Conservation (phyloP, 2,113 vertebrate genomes). For the Sturnira hondurensis region DNA sequence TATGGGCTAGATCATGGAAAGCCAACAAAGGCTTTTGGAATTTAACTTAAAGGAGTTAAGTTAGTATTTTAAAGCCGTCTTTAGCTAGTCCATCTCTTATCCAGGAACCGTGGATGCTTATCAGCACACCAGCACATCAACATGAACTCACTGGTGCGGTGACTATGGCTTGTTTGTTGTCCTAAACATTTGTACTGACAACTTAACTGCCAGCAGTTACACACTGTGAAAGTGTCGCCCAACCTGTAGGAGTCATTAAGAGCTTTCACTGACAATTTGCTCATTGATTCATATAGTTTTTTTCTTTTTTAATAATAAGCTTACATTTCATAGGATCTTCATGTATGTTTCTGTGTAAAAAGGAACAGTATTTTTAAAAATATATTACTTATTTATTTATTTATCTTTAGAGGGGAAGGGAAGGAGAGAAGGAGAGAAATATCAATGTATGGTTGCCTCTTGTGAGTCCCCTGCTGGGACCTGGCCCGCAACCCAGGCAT, state of each 20-base stretch:
- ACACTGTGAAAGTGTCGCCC: background rate
- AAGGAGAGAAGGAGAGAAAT: too few relatives aligned
- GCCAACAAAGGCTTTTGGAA: background rate
- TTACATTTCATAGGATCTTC: background rate
- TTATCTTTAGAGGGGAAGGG: too few relatives aligned
- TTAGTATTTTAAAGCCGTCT: background rate
- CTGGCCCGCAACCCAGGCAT: too few relatives aligned
- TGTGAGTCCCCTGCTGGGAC: too few relatives aligned
- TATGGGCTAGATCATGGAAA: background rate
- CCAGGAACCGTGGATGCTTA: background rate
- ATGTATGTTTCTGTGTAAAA: conserved; percentile 5
- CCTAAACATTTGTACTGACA: background rate
- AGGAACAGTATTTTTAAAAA: background rate
- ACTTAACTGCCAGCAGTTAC: background rate
- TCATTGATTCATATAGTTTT: background rate
- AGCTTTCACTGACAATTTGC: background rate
- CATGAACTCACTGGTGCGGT: background rate
- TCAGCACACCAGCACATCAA: background rate
- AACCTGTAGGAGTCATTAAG: background rate
- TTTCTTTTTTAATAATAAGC: background rate
- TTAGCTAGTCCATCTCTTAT: background rate
- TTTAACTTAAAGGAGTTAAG: background rate
- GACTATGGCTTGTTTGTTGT: background rate
- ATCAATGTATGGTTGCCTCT: too few relatives aligned
- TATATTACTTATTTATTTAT: too few relatives aligned